These are phyloP conservation scores for Nipponia nippon DNA, from an alignment of 2,113 vertebrate genomes.

Conservation along the genomic window DNA sequence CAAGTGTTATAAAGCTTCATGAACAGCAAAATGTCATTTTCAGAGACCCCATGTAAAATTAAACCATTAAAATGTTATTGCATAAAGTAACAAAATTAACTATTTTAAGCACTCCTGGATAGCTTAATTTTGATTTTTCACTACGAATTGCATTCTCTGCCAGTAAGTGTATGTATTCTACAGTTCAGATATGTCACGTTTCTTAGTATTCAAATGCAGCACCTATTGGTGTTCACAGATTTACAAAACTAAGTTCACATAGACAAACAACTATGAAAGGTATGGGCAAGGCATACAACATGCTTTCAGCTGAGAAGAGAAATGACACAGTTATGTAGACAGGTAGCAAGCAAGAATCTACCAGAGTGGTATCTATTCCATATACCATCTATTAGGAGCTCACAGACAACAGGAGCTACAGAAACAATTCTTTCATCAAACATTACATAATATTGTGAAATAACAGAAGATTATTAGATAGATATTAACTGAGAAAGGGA, in stretches of 20 bases:
- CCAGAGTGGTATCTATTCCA: not conserved
- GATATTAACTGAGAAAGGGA: not conserved
- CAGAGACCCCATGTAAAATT: not conserved
- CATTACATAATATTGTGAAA: not conserved
- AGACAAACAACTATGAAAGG: not conserved
- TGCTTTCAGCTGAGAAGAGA: not conserved
- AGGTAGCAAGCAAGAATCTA: not conserved
- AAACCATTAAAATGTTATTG: not conserved
- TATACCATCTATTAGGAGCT: not conserved
- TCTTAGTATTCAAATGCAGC: not conserved
- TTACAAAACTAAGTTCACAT: not conserved
- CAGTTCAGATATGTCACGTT: not conserved
- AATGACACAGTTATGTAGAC: not conserved
- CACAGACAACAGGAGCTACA: not conserved
- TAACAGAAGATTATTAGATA: not conserved
- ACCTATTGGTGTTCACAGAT: not conserved
- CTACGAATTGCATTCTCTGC: not conserved
- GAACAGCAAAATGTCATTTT: not conserved
- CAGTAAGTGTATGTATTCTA: not conserved
- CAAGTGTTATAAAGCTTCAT: not conserved
- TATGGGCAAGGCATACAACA: fast-evolving
- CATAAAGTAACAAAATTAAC: not conserved
- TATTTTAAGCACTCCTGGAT: not conserved
- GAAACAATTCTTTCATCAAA: not conserved
- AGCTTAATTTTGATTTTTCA: not conserved